phyloP scores from a whole-genome alignment of 2,888 invertebrate genomes.

The Hydropsyche betteni region DNA sequence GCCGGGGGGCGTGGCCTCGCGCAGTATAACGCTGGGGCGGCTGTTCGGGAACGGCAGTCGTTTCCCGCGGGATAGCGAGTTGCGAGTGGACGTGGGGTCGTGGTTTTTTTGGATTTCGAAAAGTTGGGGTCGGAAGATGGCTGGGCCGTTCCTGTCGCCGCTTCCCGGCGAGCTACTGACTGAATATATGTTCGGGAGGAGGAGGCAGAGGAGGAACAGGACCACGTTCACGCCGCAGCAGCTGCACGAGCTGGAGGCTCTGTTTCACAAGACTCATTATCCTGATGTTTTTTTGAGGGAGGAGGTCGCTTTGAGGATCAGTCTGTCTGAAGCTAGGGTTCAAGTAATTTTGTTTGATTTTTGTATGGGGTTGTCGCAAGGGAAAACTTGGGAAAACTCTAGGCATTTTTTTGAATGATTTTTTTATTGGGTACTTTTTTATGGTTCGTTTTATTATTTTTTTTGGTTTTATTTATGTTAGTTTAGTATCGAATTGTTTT shows the following conservation, averaged over 20 bases:
- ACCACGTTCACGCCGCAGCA: slow-evolving; percentile 96
- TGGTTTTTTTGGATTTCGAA: neutral
- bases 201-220: slow-evolving; percentile 87
- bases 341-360: slow-evolving; percentile 68
- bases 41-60: slow-evolving; percentile 12
- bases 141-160: slow-evolving; percentile 86
- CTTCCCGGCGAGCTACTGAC: slow-evolving; percentile 88
- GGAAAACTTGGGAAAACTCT: neutral
- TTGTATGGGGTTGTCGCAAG: too few species aligned
- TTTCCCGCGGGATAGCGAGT: slow-evolving; percentile 16
- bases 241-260: slow-evolving; percentile 87
- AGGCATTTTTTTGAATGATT: slow-evolving; percentile 12
- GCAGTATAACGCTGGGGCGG: slow-evolving; percentile 37
- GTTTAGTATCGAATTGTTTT: too few species aligned
- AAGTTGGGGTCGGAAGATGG: slow-evolving; percentile 66
- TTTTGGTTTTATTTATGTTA: too few species aligned
- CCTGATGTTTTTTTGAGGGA: slow-evolving; percentile 90
- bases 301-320: slow-evolving; percentile 90
- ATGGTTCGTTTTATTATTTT: too few species aligned
- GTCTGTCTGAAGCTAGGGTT: slow-evolving; percentile 90
- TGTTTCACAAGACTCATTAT: slow-evolving; percentile 95
- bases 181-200: slow-evolving; percentile 91
- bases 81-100: neutral
- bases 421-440: neutral
- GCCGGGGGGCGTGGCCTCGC: slow-evolving; percentile 40